A percentile compares a stretch with the other conserved stretches of the same genome.
Conservation (phyloP, 2,113 vertebrate species). For the Grus americana region DNA sequence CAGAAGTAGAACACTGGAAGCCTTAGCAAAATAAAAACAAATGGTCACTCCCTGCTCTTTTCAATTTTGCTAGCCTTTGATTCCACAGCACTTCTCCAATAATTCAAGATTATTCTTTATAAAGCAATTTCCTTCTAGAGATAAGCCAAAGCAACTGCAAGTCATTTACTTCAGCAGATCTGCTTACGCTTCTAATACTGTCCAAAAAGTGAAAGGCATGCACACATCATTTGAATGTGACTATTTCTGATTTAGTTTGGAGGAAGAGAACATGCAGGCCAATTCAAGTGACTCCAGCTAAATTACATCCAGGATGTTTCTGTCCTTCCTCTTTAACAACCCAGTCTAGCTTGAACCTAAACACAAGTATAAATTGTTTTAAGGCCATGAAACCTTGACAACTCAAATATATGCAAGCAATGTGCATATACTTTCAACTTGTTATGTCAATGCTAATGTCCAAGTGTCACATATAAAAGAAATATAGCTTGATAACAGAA, state of each 20-base stretch:
- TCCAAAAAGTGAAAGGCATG: neutral
- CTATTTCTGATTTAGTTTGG: neutral
- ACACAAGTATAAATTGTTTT: neutral
- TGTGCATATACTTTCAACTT: neutral
- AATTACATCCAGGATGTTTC: neutral
- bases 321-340: neutral
- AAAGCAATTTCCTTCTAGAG: neutral
- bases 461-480: neutral
- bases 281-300: neutral
- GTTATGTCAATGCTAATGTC: neutral
- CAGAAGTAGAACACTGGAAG: neutral
- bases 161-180: neutral
- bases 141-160: neutral
- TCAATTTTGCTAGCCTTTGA: neutral
- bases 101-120: neutral
- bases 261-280: neutral
- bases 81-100: neutral
- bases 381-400: neutral
- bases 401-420: neutral
- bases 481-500: neutral
- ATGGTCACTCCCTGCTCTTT: neutral
- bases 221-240: neutral
- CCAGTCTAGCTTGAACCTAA: neutral
- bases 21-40: neutral
- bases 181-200: neutral